Conservation (phyloP, 2,113 vertebrate genomes). For the Cheilinus undulatus region DNA sequence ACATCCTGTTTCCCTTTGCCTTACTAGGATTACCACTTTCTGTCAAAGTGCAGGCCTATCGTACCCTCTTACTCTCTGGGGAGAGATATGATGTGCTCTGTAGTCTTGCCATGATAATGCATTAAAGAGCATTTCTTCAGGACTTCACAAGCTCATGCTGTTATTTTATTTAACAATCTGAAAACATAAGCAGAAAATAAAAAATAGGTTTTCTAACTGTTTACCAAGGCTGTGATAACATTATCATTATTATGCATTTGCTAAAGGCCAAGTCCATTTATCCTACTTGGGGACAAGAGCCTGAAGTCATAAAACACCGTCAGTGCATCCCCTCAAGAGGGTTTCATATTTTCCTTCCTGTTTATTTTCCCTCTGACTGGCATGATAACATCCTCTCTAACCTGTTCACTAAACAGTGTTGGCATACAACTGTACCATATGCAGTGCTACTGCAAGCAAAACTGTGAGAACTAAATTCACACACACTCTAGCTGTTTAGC, state of each 20-base stretch:
- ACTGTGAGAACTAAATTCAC: no score
- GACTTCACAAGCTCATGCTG: conserved; percentile 3
- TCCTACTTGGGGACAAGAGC: not conserved
- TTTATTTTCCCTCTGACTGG: no score
- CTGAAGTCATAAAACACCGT: not conserved
- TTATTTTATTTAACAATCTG: not conserved
- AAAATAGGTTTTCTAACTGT: not conserved
- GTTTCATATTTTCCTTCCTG: no score
- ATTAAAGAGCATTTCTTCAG: not conserved
- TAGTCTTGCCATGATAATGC: conserved; percentile 3
- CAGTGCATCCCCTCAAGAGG: not conserved
- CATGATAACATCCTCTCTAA: no score
- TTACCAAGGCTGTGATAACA: not conserved
- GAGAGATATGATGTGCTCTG: conserved; percentile 12
- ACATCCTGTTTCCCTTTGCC: conserved; percentile 7
- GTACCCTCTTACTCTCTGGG: conserved; percentile 12
- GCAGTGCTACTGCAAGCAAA: no score
- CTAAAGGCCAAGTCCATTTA: not conserved
- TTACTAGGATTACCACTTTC: conserved; percentile 8
- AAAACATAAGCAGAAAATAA: not conserved
- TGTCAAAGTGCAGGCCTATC: conserved; percentile 5
- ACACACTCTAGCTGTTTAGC: no score
- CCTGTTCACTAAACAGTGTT: no score
- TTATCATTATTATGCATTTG: not conserved
- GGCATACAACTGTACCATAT: no score